Evolutionary conservation across 2,113 vertebrate genomes (phyloP).

Genomic region (Phyllostomus hastatus): DNA sequence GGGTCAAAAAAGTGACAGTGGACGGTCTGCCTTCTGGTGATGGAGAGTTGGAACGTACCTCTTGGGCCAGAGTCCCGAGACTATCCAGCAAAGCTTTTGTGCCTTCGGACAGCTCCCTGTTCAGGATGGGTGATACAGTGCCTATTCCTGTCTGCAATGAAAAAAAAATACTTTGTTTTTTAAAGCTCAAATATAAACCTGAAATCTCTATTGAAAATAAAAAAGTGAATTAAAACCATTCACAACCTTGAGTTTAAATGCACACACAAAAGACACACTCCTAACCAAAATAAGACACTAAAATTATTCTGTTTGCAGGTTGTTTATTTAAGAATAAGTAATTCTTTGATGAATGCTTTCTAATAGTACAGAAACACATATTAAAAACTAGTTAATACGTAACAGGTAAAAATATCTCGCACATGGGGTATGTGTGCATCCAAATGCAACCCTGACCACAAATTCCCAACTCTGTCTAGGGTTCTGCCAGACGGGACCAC

Average conservation of each 20-base stretch:
- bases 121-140: slow-evolving; percentile 21
- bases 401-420: neutral
- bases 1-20: neutral
- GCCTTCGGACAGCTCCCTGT: slow-evolving; percentile 43
- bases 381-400: neutral
- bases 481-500: neutral
- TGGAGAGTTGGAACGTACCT: slow-evolving; percentile 51
- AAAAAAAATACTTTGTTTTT: neutral
- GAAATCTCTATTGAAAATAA: slow-evolving; percentile 28
- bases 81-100: slow-evolving; percentile 57
- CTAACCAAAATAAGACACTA: neutral
- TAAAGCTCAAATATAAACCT: slow-evolving; percentile 23
- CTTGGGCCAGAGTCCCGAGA: slow-evolving; percentile 58
- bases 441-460: neutral
- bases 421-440: neutral
- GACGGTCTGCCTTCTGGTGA: neutral
- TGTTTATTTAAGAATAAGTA: neutral
- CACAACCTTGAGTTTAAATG: slow-evolving; percentile 29
- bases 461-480: neutral
- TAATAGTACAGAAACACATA: neutral
- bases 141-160: slow-evolving; percentile 60
- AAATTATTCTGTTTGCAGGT: neutral
- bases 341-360: neutral
- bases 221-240: slow-evolving; percentile 49
- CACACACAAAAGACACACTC: neutral